Conservation (phyloP, 2,797 vertebrate genomes). For the Aulostomus chinensis region DNA sequence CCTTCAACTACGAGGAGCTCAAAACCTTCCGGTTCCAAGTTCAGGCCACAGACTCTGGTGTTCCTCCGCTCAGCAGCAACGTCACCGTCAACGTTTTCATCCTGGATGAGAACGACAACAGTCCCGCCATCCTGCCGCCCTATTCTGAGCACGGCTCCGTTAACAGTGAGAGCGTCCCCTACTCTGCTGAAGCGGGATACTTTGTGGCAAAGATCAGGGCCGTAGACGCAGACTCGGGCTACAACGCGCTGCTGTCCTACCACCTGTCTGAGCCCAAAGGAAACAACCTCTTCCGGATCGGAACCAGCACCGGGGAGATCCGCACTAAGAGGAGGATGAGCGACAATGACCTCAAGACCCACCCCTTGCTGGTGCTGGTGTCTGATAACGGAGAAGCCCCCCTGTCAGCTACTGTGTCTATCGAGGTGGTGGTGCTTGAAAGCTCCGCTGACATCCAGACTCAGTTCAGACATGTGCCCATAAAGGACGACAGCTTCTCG, state of each 20-base stretch:
- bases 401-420: constrained; percentile 56
- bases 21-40: constrained; percentile 83
- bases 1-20: constrained; percentile 80
- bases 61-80: constrained; percentile 74
- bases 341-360: constrained; percentile 43
- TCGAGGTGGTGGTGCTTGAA: constrained; percentile 57
- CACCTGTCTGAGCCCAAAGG: constrained; percentile 46
- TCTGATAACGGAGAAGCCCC: constrained; percentile 55
- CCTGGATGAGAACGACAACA: constrained; percentile 79
- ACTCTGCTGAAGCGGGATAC: constrained; percentile 48
- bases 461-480: constrained; percentile 15
- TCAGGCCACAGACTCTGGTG: constrained; percentile 84
- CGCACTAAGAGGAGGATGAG: constrained; percentile 47
- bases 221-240: constrained; percentile 40
- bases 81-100: constrained; percentile 78
- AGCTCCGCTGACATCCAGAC: constrained; percentile 17
- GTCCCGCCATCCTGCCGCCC: constrained; percentile 55
- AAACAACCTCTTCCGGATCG: constrained; percentile 49
- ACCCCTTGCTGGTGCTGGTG: constrained; percentile 53
- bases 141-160: constrained; percentile 66
- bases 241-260: constrained; percentile 61
- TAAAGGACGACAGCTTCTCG: constrained; percentile 35
- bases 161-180: constrained; percentile 65
- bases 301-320: constrained; percentile 50
- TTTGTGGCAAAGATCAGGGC: constrained; percentile 49